Evolutionary conservation across 2,888 invertebrate genomes (phyloP).

Genomic region (Hartigia nigra): DNA sequence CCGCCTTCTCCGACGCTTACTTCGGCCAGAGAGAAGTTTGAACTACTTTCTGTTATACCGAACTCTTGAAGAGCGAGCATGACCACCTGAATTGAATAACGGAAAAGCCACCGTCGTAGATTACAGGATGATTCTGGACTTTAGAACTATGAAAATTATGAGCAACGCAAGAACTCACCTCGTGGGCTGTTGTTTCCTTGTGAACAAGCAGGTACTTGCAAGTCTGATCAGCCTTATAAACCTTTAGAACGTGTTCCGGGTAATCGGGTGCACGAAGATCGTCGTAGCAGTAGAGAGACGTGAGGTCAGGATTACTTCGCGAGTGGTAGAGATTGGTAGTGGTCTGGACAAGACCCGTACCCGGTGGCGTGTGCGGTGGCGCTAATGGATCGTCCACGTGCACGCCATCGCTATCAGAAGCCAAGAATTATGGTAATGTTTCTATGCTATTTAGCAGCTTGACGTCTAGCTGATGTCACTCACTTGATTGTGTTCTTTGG

Average conservation of each 20-base stretch:
- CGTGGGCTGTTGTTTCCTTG: constrained; percentile 89
- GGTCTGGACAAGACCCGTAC: constrained; percentile 67
- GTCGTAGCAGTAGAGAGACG: constrained; percentile 81
- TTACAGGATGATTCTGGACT: not conserved
- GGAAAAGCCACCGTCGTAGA: not conserved
- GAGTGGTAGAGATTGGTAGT: constrained; percentile 82
- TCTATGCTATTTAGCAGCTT: not conserved
- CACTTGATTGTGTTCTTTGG: constrained; percentile 82
- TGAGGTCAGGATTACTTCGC: constrained; percentile 90
- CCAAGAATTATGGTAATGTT: not conserved
- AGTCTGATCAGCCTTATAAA: constrained; percentile 95
- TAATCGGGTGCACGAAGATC: constrained; percentile 84
- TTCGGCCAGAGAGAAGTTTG: constrained; percentile 94
- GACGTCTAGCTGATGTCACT: constrained; percentile 27
- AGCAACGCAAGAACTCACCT: constrained; percentile 55
- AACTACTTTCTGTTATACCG: constrained; percentile 93
- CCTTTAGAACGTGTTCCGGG: constrained; percentile 97
- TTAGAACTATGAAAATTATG: not conserved
- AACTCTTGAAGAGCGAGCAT: constrained; percentile 97
- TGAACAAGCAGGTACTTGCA: constrained; percentile 97
- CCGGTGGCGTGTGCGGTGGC: constrained; percentile 64
- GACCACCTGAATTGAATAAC: constrained; percentile 74
- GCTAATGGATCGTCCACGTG: constrained; percentile 75
- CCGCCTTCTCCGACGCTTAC: constrained; percentile 96
- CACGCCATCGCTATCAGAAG: constrained; percentile 68